Evolutionary conservation across 2,113 vertebrate species (phyloP).

Genomic region (Campylomormyrus numenius): DNA sequence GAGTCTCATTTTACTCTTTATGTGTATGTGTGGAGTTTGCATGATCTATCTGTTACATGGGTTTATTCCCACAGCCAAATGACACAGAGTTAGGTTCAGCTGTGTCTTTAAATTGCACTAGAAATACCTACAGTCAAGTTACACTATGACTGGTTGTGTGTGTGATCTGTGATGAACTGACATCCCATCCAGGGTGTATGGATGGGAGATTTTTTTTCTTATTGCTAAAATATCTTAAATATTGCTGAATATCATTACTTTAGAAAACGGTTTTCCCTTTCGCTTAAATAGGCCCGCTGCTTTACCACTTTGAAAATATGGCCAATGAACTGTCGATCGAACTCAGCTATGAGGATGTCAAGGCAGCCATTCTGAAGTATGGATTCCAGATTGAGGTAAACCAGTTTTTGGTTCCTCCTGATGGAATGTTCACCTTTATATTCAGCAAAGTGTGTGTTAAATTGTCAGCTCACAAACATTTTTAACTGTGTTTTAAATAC

Average conservation of each 20-base stretch:
- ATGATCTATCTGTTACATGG: background rate
- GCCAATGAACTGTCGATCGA: conserved; percentile 96
- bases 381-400: conserved; percentile 92
- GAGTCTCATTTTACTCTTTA: background rate
- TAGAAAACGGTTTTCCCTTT: background rate
- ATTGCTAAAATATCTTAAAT: background rate
- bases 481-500: background rate
- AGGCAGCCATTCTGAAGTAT: conserved; percentile 77
- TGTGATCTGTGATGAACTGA: background rate
- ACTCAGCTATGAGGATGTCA: conserved; percentile 93
- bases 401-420: background rate
- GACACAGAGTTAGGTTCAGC: background rate
- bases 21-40: background rate
- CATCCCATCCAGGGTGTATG: background rate
- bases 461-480: background rate
- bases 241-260: background rate
- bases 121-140: background rate
- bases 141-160: background rate
- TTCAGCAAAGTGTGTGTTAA: background rate
- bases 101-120: background rate
- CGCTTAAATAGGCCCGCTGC: conserved; percentile 73
- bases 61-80: background rate
- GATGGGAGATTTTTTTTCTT: background rate
- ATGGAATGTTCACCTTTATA: background rate
- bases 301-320: conserved; percentile 97